Base-by-base conservation (phyloP, 2,113 vertebrate genomes). In the Sterrhoptilus dennistouni region DNA sequence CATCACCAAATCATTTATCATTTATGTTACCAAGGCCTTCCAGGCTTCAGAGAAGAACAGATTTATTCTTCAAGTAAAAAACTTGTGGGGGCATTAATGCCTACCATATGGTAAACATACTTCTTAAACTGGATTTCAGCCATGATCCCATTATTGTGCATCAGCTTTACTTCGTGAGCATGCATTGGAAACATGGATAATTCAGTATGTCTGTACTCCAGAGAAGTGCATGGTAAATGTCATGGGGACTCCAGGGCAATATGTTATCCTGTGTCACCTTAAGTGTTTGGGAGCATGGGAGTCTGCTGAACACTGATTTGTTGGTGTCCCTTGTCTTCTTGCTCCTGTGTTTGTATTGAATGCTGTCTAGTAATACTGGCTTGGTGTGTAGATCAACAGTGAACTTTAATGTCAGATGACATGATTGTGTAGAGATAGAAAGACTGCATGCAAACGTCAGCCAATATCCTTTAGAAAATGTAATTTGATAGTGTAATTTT, bases 91-190 rank as follows among this genome's bases (percentile, higher is more conserved):
- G 60, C 45, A 57, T 95, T 94, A 89, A 94, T 91, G 88, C 84
- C 50, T 72, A 75, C 91, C 94, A 89, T 95, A 95, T 97, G 97
- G 90, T 96, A 97, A 95, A 96, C 89, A 96, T 75, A 81, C 87
- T 92, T 80, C 70, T 96, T 94, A 95, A 97, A 96, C 94, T 93
- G 95, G 94, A 95, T 97, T 97, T 91, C 57, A 76, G 71, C 66
- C 66, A 64, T 89, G 93, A 97, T 97, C 96, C 85, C 96, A 96
- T 97, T 97, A 96, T 86, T 78, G 56, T 64, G 49, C 65, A 90
- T 94, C 90, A 92, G 47, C 50, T 87, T 87, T 77, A 16, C 77
- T 91, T 79, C 71, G 35, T 90, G 87, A 95, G 78, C n/a, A 33
- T 10, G 76, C 88, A 94, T 90, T 89, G 78, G 78, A 83, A 91